Percentiles rank a stretch among this genome's conserved stretches.
Evolutionary conservation across 2,113 vertebrate genomes (phyloP).

Genomic region (Propithecus coquereli): DNA sequence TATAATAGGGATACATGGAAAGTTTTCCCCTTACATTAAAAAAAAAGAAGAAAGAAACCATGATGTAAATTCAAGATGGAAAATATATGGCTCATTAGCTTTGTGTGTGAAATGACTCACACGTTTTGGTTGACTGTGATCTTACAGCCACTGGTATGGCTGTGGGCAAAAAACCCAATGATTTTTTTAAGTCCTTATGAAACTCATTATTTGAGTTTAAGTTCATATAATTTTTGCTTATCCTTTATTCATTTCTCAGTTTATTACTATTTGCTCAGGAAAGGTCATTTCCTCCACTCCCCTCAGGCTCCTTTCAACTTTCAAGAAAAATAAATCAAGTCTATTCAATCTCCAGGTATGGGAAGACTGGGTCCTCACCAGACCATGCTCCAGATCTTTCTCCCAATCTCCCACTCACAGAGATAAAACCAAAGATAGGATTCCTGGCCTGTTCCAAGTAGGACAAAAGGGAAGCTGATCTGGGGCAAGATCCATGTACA

Average conservation of each 20-base stretch:
- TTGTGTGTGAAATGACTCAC: neutral
- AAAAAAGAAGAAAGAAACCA: neutral
- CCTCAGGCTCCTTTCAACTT: neutral
- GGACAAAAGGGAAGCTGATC: neutral
- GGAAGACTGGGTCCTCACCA: neutral
- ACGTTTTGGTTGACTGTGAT: conserved; percentile 14
- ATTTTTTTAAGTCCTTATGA: neutral
- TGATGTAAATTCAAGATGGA: neutral
- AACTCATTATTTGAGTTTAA: conserved; percentile 39
- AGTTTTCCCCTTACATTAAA: neutral
- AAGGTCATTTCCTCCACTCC: conserved; percentile 5
- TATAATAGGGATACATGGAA: neutral
- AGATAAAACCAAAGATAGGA: neutral
- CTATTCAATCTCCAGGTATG: neutral
- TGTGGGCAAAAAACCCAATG: neutral
- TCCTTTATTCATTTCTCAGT: conserved; percentile 32
- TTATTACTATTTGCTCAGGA: conserved; percentile 54
- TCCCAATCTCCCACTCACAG: neutral
- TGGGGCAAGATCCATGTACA: neutral
- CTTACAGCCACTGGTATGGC: neutral
- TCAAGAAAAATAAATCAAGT: neutral
- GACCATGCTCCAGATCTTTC: neutral
- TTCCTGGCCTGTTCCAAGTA: neutral
- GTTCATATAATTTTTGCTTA: conserved; percentile 30
- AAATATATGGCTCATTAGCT: neutral